Base-by-base conservation (phyloP, 2,888 invertebrate genomes). In the Panorpa germanica region DNA sequence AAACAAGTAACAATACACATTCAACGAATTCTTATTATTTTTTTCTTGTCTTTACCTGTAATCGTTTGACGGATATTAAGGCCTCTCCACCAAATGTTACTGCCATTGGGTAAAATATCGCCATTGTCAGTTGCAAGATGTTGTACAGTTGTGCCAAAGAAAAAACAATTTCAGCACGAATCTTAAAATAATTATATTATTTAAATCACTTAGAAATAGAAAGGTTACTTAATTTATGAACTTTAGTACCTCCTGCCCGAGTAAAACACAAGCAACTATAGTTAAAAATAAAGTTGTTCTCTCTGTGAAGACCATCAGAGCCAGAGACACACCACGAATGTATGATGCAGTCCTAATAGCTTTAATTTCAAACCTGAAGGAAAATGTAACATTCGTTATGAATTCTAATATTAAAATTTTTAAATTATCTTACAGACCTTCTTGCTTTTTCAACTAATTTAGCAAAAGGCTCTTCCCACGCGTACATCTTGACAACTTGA, bases 401-500 rank as follows among this genome's bases (percentile, higher is more conserved):
- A n/a, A n/a, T n/a, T n/a, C n/a, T n/a, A n/a, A n/a, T n/a, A n/a
- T n/a, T n/a, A n/a, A n/a, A n/a, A n/a, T n/a, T n/a, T n/a, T n/a
- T n/a, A n/a, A n/a, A n/a, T n/a, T n/a, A n/a, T n/a, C n/a, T n/a
- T n/a, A n/a, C n/a, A n/a, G n/a, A n/a, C 38, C 71, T 64, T 41
- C 88, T 61, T 1, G 82, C 73, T 20, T 66, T 56, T 5, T 70
- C 70, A 5, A 90, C 72, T 18, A 85, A 60, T 21, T 62, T 59
- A 0, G 70, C 70, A 46, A 85, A 85, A 0, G 78, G 76, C 21
- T 66, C 66, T 49, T 86, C 86, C 74, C 85, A 86, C 0, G 80
- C 76, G 45, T 82, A 85, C 82, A 85, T 85, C 49, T 86, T 86
- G 39, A 86, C 78, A 1, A 83, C 76, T 35, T 80, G 69, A 41